These are phyloP conservation scores for Pherbina coryleti DNA, from an alignment of 2,888 invertebrate species.

Conservation along the genomic window DNA sequence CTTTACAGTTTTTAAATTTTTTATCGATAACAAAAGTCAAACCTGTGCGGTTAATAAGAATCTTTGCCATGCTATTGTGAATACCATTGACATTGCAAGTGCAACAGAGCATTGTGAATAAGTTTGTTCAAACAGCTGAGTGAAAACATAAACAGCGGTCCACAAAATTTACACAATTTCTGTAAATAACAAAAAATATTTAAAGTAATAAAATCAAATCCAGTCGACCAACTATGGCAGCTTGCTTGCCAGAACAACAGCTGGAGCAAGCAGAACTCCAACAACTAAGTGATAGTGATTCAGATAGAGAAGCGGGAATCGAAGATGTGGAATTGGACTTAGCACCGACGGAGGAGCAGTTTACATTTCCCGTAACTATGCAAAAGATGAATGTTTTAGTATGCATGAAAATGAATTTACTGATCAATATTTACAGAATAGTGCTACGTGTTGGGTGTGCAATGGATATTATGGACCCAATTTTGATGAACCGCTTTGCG, in stretches of 20 bases:
- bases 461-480: slow-evolving; percentile 93
- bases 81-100: too few relatives aligned
- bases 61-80: too few relatives aligned
- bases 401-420: not conserved
- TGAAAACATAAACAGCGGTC: slow-evolving; percentile 19
- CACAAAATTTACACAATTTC: not conserved
- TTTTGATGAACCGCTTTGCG: slow-evolving; percentile 91
- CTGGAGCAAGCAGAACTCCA: slow-evolving; percentile 55
- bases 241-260: slow-evolving; percentile 57
- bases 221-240: slow-evolving; percentile 52
- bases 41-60: too few relatives aligned
- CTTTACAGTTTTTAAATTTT: too few relatives aligned
- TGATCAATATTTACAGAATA: slow-evolving; percentile 55
- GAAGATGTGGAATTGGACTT: slow-evolving; percentile 46
- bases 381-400: not conserved
- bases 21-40: too few relatives aligned
- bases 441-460: slow-evolving; percentile 80
- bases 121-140: slow-evolving; percentile 21
- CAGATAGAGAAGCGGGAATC: slow-evolving; percentile 54
- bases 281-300: slow-evolving; percentile 52
- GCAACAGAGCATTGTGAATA: not conserved
- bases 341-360: slow-evolving; percentile 54
- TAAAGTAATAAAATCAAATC: not conserved
- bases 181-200: not conserved
- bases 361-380: slow-evolving; percentile 60